Base-by-base conservation (phyloP, 2,113 vertebrate genomes). In the Ahaetulla prasina region DNA sequence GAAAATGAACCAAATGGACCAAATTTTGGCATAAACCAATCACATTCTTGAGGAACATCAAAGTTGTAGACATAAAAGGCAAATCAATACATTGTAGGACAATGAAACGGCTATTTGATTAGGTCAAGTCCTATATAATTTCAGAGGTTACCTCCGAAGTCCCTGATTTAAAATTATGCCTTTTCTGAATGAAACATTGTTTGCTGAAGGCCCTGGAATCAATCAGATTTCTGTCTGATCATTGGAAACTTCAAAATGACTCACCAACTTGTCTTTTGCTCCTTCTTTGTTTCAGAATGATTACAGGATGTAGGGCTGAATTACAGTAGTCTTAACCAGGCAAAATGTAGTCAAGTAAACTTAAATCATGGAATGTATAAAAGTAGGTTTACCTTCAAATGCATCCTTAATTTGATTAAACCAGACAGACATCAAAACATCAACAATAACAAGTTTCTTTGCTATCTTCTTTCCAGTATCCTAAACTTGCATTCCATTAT, bases 41-140 rank as follows among this genome's bases (percentile, higher is more conserved):
- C 89, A 0, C 94, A 95, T 97, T 96, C 92, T 95, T 45, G 95
- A 95, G 88, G 93, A 97, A 97, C 95, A 96, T 97, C 96, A 95
- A 97, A 97, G 97, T 95, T 98, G 97, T 95, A 97, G 96, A 95
- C 96, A 97, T 88, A 96, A 94, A 95, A 91, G 97, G 96, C 94
- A 97, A 96, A 97, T 96, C 93, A 60, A 97, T 95, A 98, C 97
- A 98, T 97, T 97, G 97, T 94, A 98, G 97, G 91, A 95, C 93
- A 93, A 97, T 97, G 97, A 98, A 98, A 98, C 97, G 97, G 96
- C 95, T 97, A 96, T 97, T 98, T 98, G 97, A 98, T 98, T 98
- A 98, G 96, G 95, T 93, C 84, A 98, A 98, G 98, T 98, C 98
- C 97, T 95, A 98, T 98, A 97, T 97, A 97, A 98, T 98, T 98